Evolutionary conservation across 2,113 vertebrate species (phyloP), one percentile per base, ranked within the genome.

Genomic region (Grus americana): DNA sequence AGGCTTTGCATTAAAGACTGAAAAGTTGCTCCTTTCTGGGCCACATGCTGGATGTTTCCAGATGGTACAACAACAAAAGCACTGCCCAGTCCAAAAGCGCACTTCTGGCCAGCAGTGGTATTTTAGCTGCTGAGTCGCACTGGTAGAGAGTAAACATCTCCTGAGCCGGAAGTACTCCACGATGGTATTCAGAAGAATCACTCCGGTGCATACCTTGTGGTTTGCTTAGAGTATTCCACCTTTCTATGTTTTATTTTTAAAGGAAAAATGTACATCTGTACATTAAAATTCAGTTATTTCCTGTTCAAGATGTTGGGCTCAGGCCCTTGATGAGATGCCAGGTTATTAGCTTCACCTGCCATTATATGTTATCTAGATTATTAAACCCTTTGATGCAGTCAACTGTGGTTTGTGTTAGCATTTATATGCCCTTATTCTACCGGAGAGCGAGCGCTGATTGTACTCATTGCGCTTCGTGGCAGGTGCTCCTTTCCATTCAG

Each of bases 281-380:
- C 44, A 85, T 96, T 96, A 93, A 87, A 93, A 96, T 90, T 89
- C 86, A 38, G 36, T 62, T 88, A 55, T 88, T 66, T 90, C 73
- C 93, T 92, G 32, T 92, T 95, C 73, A 58, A 96, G 70, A 58
- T 79, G 44, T 81, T 87, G 30, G 84, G 59, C 81, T 72, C 75
- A 63, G 49, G 26, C 66, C 63, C 95, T 93, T 91, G 78, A 94
- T 79, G 62, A 93, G 44, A 85, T 92, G 81, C 76, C 92, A 86
- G 85, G 92, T 88, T 93, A 88, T 95, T 94, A 96, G 67, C 47
- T 84, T 96, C 96, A 93, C 94, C 91, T 90, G 93, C 74, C 78
- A 90, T 93, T 97, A 74, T 71, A 36, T 80, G 91, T 95, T 95
- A 88, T 59, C 76, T 91, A 67, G 78, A 88, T 97, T 95, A 95